phyloP scores from a whole-genome alignment of 2,888 invertebrate genomes.

The Cataglyphis albicans region DNA sequence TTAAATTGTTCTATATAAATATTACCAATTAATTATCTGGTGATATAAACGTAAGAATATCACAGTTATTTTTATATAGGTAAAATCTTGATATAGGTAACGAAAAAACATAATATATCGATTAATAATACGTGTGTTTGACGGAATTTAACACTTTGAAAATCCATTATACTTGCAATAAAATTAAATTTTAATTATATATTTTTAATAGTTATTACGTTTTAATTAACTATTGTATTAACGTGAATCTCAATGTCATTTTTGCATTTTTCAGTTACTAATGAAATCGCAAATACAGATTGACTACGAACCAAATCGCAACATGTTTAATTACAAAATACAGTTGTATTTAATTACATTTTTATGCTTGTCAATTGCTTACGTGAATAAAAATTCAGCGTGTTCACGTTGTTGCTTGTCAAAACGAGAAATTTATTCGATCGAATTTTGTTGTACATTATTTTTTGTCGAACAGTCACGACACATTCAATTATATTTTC shows the following conservation, averaged over 20 bases:
- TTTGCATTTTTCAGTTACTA: not conserved
- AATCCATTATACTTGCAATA: not conserved
- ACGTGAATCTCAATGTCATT: not conserved
- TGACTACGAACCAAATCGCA: not conserved
- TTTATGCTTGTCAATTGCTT: not conserved
- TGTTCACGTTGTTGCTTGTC: not conserved
- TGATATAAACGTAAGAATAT: not conserved
- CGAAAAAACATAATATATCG: not conserved
- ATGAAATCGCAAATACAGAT: not conserved
- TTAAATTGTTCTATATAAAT: not conserved
- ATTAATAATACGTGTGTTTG: not conserved
- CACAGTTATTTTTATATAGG: not conserved
- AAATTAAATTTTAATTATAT: not conserved
- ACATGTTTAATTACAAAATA: not conserved
- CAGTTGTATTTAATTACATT: not conserved
- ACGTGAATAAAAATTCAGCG: not conserved
- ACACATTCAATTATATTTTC: not conserved
- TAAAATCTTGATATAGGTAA: not conserved
- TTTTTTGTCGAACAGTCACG: no score
- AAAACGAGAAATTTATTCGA: not conserved
- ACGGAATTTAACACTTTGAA: not conserved
- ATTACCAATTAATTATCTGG: not conserved
- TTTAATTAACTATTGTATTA: not conserved
- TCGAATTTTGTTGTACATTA: not conserved
- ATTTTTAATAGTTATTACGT: not conserved